These are phyloP conservation scores for Drosophila quadrilineata DNA, from an alignment of 1,140 invertebrate species.

Conservation along the genomic window DNA sequence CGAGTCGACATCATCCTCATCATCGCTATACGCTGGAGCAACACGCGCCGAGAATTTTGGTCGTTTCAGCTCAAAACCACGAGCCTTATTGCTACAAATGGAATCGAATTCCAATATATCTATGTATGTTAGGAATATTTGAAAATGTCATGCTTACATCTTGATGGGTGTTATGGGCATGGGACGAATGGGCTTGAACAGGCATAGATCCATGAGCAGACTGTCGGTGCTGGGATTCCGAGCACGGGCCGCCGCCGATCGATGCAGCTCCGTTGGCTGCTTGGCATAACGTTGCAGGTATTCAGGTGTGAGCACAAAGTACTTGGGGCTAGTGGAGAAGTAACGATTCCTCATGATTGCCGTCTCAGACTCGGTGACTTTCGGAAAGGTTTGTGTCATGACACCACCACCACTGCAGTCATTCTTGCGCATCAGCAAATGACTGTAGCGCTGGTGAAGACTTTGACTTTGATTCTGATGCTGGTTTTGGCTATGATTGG, in stretches of 20 bases:
- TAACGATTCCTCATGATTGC: slow-evolving; percentile 14
- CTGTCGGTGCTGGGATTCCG: slow-evolving; percentile 83
- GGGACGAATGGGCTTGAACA: slow-evolving; percentile 84
- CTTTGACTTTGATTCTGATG: neutral
- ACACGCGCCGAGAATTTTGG: slow-evolving; percentile 56
- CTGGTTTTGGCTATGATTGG: neutral
- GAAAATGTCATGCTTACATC: slow-evolving; percentile 41
- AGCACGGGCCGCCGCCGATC: slow-evolving; percentile 57
- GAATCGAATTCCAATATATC: neutral
- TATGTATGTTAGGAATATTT: neutral
- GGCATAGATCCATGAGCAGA: slow-evolving; percentile 84
- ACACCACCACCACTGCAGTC: too few species aligned
- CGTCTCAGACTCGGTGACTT: too few species aligned
- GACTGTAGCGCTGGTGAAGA: too few species aligned
- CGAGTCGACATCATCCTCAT: slow-evolving; percentile 53
- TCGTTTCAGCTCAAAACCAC: slow-evolving; percentile 63
- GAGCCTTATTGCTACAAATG: slow-evolving; percentile 56
- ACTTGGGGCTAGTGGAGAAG: slow-evolving; percentile 6
- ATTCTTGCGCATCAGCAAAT: too few species aligned
- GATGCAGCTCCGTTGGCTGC: slow-evolving; percentile 61
- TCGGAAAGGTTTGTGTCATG: too few species aligned
- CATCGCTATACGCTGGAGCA: slow-evolving; percentile 51
- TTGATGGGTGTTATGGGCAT: slow-evolving; percentile 81
- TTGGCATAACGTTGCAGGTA: slow-evolving; percentile 56
- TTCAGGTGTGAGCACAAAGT: slow-evolving; percentile 43